Conservation (phyloP, 2,797 vertebrate genomes). For the Acipenser ruthenus region DNA sequence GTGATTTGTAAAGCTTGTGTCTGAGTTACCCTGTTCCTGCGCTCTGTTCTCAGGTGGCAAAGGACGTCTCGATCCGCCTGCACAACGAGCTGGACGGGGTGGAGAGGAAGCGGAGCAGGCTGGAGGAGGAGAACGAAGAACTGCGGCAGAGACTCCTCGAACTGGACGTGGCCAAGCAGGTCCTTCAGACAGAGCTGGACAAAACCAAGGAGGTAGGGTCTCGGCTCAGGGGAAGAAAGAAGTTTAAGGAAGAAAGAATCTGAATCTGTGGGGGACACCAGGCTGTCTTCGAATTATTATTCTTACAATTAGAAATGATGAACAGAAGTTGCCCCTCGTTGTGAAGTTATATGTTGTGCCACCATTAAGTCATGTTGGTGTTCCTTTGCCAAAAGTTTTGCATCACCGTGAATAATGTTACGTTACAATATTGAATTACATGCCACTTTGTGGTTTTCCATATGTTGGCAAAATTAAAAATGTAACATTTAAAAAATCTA, state of each 20-base stretch:
- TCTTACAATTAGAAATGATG: too few species aligned
- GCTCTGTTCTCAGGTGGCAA: constrained; percentile 71
- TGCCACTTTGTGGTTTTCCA: too few species aligned
- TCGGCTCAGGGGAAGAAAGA: not conserved
- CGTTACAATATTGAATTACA: too few species aligned
- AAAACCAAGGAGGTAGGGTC: constrained; percentile 80
- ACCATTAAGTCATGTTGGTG: too few species aligned
- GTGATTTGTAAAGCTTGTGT: not conserved
- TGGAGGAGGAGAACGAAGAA: constrained; percentile 92
- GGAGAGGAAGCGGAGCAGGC: constrained; percentile 81
- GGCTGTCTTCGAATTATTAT: too few species aligned
- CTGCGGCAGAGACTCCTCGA: constrained; percentile 82
- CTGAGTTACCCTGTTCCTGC: not conserved
- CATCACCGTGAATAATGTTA: too few species aligned
- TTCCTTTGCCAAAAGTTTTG: too few species aligned
- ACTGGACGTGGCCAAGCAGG: constrained; percentile 88
- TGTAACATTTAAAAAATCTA: not conserved
- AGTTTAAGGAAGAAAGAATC: too few species aligned
- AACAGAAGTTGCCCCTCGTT: too few species aligned
- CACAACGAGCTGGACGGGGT: constrained; percentile 86
- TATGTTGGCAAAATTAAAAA: too few species aligned
- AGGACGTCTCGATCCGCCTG: constrained; percentile 89
- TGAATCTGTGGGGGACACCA: too few species aligned
- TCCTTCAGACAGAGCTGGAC: constrained; percentile 89
- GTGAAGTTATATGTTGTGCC: too few species aligned